Conservation (phyloP, 2,888 invertebrate genomes). For the Drosophila gaucha region DNA sequence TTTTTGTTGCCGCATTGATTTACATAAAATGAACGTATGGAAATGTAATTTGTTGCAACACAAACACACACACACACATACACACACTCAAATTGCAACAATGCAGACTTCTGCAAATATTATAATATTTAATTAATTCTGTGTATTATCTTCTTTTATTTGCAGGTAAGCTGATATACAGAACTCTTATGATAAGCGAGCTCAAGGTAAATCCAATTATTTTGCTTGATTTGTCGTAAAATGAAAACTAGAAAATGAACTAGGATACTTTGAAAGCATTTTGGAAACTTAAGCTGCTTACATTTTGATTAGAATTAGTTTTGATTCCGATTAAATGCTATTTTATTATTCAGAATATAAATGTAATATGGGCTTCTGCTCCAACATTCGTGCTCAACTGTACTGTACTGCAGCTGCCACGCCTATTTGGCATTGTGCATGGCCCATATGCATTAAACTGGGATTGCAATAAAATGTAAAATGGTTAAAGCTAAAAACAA, state of each 20-base stretch:
- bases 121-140: slow-evolving; percentile 41
- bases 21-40: slow-evolving; percentile 53
- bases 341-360: too few relatives aligned
- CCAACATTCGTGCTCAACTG: too few relatives aligned
- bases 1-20: slow-evolving; percentile 47
- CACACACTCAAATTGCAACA: slow-evolving; percentile 19
- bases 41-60: slow-evolving; percentile 20
- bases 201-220: background rate
- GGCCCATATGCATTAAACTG: too few relatives aligned
- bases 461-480: slow-evolving; percentile 9
- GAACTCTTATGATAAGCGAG: background rate
- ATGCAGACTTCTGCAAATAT: slow-evolving; percentile 13
- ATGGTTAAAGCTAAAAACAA: slow-evolving; percentile 6
- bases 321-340: too few relatives aligned
- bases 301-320: too few relatives aligned
- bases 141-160: slow-evolving; percentile 24
- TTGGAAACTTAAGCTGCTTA: background rate
- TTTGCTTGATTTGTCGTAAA: background rate
- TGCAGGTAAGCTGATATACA: slow-evolving; percentile 42
- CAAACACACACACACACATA: slow-evolving; percentile 16
- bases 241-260: background rate
- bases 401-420: slow-evolving; percentile 3
- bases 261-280: background rate
- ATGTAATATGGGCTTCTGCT: too few relatives aligned
- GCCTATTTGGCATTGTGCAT: background rate